Conservation (phyloP, 2,113 vertebrate species). For the Miniopterus natalensis region DNA sequence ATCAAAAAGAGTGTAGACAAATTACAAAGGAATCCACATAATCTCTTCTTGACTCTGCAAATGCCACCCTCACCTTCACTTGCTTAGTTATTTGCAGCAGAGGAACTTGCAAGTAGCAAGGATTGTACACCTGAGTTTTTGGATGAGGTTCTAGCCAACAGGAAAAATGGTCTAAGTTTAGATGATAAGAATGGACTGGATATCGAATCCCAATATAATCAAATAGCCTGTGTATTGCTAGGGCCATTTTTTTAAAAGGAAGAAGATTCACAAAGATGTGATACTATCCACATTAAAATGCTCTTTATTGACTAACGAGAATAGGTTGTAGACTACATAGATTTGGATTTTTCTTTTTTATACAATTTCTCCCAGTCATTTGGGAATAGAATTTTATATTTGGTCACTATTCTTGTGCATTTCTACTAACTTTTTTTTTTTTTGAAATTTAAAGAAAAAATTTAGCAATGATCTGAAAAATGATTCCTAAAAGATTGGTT, state of each 20-base stretch:
- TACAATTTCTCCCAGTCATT: background rate
- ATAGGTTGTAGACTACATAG: background rate
- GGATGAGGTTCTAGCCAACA: conserved; percentile 2
- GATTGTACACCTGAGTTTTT: background rate
- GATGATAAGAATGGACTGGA: background rate
- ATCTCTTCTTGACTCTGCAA: conserved; percentile 65
- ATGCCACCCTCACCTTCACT: background rate
- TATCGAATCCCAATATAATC: background rate
- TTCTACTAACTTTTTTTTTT: background rate
- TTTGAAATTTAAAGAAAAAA: background rate
- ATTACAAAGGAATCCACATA: conserved; percentile 73
- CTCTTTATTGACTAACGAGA: background rate
- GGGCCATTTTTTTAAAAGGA: background rate
- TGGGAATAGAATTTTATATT: background rate
- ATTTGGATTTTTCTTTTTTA: background rate
- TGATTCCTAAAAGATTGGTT: background rate
- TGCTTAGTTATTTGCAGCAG: conserved; percentile 47
- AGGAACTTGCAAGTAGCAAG: conserved; percentile 14
- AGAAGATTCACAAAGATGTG: background rate
- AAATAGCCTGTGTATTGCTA: background rate
- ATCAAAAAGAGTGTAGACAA: conserved; percentile 68
- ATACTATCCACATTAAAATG: background rate
- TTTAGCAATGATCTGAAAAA: background rate
- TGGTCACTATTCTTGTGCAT: background rate
- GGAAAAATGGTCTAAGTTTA: background rate